phyloP scores from a whole-genome alignment of 2,797 vertebrate genomes.

The Mormyrops boulengeri region DNA sequence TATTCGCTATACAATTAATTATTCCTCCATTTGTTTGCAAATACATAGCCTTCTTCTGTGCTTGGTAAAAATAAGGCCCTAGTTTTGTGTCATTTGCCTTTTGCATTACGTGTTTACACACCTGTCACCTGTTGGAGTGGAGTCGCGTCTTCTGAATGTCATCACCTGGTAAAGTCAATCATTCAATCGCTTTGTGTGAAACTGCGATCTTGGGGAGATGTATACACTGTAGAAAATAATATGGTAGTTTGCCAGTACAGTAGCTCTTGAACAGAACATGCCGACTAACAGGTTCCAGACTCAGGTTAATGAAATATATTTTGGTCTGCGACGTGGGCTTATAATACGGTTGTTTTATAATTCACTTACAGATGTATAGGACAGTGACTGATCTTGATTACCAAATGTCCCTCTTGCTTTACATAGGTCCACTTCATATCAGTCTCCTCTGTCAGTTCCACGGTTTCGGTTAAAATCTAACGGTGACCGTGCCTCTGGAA shows the following conservation, averaged over 20 bases:
- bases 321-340: conserved; percentile 20
- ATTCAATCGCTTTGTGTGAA: background rate
- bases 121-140: background rate
- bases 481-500: background rate
- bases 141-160: background rate
- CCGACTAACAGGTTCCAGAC: background rate
- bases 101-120: background rate
- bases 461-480: background rate
- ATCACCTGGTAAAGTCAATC: background rate
- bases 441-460: background rate
- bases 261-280: background rate
- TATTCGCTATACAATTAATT: background rate
- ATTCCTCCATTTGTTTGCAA: background rate
- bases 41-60: background rate
- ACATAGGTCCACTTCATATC: background rate
- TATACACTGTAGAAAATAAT: background rate
- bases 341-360: conserved; percentile 41
- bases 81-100: background rate
- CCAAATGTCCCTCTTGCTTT: conserved; percentile 9
- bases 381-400: conserved; percentile 1
- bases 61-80: background rate
- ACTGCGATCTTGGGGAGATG: background rate
- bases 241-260: background rate
- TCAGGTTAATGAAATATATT: conserved; percentile 42
- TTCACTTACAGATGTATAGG: conserved; percentile 39